Base-by-base conservation (phyloP, 2,888 invertebrate genomes). In the Cataglyphis altisquamis region DNA sequence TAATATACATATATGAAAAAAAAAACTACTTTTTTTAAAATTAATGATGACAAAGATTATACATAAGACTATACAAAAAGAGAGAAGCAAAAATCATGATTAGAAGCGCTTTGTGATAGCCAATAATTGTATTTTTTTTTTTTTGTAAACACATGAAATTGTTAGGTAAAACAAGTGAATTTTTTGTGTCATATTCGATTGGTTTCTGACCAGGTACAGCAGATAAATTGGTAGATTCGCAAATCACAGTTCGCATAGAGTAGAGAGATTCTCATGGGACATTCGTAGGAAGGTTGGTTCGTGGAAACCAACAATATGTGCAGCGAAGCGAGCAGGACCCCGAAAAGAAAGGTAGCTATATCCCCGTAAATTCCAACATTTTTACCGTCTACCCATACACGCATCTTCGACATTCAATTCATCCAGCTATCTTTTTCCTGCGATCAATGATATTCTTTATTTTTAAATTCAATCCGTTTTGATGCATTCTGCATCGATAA, bases 201-300 rank as follows among this genome's bases (percentile, higher is more conserved):
- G 67, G 21, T 75, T 12, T 32, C 78, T 72, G 60, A 36, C 73
- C 82, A 80, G 64, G 18, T 82, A 74, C 63, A 66, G 74, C 70
- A 84, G 78, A 84, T 86, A 84, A 86, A 84, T 86, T 84, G 86
- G 55, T 72, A 73, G 77, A 82, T 82, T 72, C 77, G 81, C 45
- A 84, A 86, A 86, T 86, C 84, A 84, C 70, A 80, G 70, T 45
- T 62, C 60, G 32, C 70, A 70, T 52, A 68, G 84, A 86, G 84
- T 84, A 62, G 73, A 55, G 41, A 62, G 82, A 68, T 73, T 84
- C 86, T 32, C 86, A 29, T 64, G 85, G 85, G 85, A 85, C 48
- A 36, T 67, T 70, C 64, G 75, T 48, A 84, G 75, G 75, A 77
- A 67, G 18, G 68, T 52, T 25, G 57, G 68, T 9, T 41, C 32